A percentile compares a stretch with the other conserved stretches of the same genome.
phyloP scores from a whole-genome alignment of 2,888 invertebrate species.

The Coremacera marginata region DNA sequence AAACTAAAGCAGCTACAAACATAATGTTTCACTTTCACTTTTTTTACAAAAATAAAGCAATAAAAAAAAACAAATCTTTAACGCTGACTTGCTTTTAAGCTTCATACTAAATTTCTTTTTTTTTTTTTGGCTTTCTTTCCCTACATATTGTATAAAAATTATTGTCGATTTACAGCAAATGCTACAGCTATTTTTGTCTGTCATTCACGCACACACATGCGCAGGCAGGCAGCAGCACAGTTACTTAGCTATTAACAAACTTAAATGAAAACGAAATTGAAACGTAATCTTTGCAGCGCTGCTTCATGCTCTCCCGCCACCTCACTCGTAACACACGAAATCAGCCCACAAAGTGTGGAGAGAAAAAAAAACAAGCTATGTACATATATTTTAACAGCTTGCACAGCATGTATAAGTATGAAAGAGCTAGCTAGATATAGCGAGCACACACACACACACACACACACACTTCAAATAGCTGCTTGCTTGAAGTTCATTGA shows the following conservation, averaged over 20 bases:
- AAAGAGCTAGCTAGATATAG: not conserved
- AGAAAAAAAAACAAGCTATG: not conserved
- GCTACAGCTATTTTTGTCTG: slow-evolving; percentile 19
- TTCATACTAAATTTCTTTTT: not conserved
- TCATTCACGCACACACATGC: slow-evolving; percentile 3
- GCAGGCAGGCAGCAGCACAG: not conserved
- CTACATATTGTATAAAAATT: not conserved
- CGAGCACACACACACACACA: not conserved
- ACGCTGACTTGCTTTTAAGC: not conserved
- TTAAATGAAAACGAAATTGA: slow-evolving; percentile 37
- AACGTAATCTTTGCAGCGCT: slow-evolving; percentile 33
- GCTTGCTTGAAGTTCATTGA: slow-evolving; percentile 57
- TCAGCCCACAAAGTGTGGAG: not conserved
- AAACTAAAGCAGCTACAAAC: not conserved
- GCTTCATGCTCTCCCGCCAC: not conserved
- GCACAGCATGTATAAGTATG: not conserved
- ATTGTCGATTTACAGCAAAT: not conserved
- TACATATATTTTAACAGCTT: not conserved
- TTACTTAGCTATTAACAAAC: not conserved
- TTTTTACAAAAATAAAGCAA: not conserved
- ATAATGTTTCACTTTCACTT: slow-evolving; percentile 6
- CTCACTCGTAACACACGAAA: not conserved
- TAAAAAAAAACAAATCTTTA: not conserved
- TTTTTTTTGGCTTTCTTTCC: not conserved
- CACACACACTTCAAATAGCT: not conserved